A percentile compares a stretch with the other conserved stretches of the same genome.
Evolutionary conservation across 1,140 invertebrate genomes (phyloP).

Genomic region (Nebria ingens): DNA sequence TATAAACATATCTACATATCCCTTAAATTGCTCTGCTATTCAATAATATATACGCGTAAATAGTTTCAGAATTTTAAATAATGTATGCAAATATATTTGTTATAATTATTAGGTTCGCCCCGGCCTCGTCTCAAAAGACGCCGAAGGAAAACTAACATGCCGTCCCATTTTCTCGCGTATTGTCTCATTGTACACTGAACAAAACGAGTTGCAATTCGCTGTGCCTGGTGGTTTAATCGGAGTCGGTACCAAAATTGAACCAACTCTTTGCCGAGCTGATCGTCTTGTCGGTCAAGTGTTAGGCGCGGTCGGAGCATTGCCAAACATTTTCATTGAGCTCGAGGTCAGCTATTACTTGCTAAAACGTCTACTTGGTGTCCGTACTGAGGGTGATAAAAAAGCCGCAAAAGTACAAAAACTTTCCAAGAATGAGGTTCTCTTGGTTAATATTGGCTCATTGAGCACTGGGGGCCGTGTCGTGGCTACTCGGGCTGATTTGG

Average conservation of each 20-base stretch:
- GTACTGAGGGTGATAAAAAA: constrained; percentile 98
- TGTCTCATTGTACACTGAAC: constrained; percentile 96
- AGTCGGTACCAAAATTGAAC: constrained; percentile 98
- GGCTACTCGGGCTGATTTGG: constrained; percentile 94
- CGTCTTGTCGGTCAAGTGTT: constrained; percentile 96
- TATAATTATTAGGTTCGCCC: constrained; percentile 90
- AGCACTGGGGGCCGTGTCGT: constrained; percentile 95
- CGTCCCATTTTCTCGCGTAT: constrained; percentile 94
- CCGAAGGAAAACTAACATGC: constrained; percentile 91
- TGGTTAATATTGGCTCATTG: constrained; percentile 98
- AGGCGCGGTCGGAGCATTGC: constrained; percentile 92
- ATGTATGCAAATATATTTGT: constrained; percentile 61
- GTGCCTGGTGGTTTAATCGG: constrained; percentile 98
- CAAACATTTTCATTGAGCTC: constrained; percentile 95
- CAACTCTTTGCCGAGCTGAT: constrained; percentile 94
- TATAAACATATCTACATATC: no score
- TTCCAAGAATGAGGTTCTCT: constrained; percentile 76
- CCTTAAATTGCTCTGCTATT: background rate
- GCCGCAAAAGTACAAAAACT: constrained; percentile 92
- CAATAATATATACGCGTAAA: background rate
- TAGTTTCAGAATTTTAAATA: no score
- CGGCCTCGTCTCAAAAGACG: constrained; percentile 91
- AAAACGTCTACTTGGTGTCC: constrained; percentile 88
- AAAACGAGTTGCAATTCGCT: constrained; percentile 97
- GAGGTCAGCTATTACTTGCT: constrained; percentile 98